A percentile compares a stretch with the other conserved stretches of the same genome.
These are phyloP conservation scores for Chrysolina haemoptera DNA, from an alignment of 2,888 invertebrate species.

Conservation along the genomic window DNA sequence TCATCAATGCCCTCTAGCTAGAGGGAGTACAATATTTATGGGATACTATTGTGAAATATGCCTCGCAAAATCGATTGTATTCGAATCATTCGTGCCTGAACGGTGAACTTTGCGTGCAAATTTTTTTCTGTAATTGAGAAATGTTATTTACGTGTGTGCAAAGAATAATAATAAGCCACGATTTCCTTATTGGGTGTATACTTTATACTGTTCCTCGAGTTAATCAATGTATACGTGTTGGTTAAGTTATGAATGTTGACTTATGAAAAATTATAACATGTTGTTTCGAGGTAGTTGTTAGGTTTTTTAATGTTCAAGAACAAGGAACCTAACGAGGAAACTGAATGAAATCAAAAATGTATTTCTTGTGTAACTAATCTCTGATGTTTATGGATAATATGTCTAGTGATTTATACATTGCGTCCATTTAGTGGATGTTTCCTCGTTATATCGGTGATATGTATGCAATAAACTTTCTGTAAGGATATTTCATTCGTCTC, in stretches of 20 bases:
- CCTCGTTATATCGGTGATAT: too few species aligned
- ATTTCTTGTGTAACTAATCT: too few species aligned
- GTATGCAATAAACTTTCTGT: too few species aligned
- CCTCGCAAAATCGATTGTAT: slow-evolving; percentile 3
- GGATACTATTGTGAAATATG: neutral
- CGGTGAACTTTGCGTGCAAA: slow-evolving; percentile 27
- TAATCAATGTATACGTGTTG: slow-evolving; percentile 23
- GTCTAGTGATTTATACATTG: too few species aligned
- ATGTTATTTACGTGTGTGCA: slow-evolving; percentile 9
- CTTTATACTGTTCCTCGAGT: slow-evolving; percentile 24
- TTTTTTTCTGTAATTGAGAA: slow-evolving; percentile 17
- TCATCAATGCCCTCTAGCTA: too few species aligned
- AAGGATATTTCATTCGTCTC: too few species aligned
- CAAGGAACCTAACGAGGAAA: neutral
- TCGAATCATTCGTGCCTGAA: slow-evolving; percentile 25
- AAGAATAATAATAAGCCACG: slow-evolving; percentile 26
- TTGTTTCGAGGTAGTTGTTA: slow-evolving; percentile 5
- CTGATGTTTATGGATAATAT: too few species aligned
- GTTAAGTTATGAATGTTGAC: neutral
- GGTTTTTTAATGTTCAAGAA: slow-evolving; percentile 6
- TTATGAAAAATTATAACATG: neutral
- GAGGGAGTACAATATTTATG: neutral
- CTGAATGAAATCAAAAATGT: too few species aligned
- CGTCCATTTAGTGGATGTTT: too few species aligned
- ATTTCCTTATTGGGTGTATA: slow-evolving; percentile 29